A percentile compares a stretch with the other conserved stretches of the same genome.
These are phyloP conservation scores for Lacanobia wlatinum DNA, from an alignment of 2,888 invertebrate genomes.

Conservation along the genomic window DNA sequence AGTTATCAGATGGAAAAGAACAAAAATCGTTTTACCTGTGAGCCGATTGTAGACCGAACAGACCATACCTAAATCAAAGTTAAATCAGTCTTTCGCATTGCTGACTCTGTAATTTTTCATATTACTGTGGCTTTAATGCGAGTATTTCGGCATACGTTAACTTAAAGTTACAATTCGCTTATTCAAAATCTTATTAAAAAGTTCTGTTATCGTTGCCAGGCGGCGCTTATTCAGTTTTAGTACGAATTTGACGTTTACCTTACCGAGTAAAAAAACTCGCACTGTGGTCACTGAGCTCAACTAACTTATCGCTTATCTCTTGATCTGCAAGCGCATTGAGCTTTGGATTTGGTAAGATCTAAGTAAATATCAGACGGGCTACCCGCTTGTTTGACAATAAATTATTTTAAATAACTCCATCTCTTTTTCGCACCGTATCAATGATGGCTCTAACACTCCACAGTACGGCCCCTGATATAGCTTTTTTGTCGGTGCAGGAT, in stretches of 20 bases:
- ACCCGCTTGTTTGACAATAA: neutral
- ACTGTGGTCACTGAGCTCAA: too few relatives aligned
- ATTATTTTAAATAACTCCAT: neutral
- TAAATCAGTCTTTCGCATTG: neutral
- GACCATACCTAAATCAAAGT: neutral
- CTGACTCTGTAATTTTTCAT: neutral
- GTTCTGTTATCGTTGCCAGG: too few relatives aligned
- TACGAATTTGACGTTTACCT: too few relatives aligned
- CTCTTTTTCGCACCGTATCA: neutral
- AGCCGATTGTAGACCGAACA: neutral
- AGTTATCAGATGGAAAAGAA: neutral
- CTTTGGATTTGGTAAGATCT: neutral
- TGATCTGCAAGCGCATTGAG: neutral
- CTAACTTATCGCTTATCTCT: too few relatives aligned
- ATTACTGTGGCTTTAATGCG: too few relatives aligned
- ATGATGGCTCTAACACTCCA: slow-evolving; percentile 10
- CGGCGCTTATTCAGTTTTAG: too few relatives aligned
- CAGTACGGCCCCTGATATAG: slow-evolving; percentile 66
- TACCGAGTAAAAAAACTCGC: too few relatives aligned
- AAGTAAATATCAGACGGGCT: neutral
- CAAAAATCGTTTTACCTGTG: neutral
- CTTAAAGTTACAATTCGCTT: too few relatives aligned
- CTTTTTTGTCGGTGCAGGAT: slow-evolving; percentile 89
- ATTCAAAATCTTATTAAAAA: too few relatives aligned
- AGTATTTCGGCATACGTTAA: too few relatives aligned